These are phyloP conservation scores for Recurvirostra avosetta DNA, from an alignment of 2,113 vertebrate species.

Conservation along the genomic window DNA sequence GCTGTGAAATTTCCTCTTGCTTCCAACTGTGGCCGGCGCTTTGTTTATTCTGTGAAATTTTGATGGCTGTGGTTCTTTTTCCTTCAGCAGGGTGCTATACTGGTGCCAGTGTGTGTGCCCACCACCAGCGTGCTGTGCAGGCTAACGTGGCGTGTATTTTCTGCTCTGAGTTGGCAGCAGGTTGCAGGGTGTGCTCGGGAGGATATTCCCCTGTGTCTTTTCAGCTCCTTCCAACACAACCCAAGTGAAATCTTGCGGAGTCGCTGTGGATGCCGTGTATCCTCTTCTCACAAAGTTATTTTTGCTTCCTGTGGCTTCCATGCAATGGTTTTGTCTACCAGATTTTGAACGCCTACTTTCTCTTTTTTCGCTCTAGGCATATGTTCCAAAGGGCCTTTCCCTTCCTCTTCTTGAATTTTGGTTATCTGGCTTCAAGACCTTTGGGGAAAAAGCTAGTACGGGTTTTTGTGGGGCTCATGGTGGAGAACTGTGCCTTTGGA, in stretches of 20 bases:
- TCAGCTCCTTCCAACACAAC: background rate
- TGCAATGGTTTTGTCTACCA: background rate
- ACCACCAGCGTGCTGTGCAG: accelerated
- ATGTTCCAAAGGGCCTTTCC: background rate
- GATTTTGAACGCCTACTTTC: background rate
- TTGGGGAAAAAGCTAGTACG: background rate
- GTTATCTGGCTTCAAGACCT: background rate
- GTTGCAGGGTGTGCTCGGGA: background rate
- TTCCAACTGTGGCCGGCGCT: background rate
- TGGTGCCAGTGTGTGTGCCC: background rate
- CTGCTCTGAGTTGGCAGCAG: background rate
- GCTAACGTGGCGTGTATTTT: accelerated
- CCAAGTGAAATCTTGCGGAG: background rate
- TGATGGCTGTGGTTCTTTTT: background rate
- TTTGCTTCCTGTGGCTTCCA: background rate
- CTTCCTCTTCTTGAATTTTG: background rate
- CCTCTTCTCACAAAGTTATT: background rate
- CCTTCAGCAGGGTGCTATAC: background rate
- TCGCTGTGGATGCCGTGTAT: background rate
- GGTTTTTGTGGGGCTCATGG: background rate
- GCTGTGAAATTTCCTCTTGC: background rate
- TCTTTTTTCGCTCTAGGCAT: background rate
- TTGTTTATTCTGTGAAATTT: background rate
- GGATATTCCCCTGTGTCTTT: accelerated
- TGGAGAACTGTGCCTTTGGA: background rate